Base-by-base conservation (phyloP, 1,140 invertebrate genomes). In the Hestina assimilis region DNA sequence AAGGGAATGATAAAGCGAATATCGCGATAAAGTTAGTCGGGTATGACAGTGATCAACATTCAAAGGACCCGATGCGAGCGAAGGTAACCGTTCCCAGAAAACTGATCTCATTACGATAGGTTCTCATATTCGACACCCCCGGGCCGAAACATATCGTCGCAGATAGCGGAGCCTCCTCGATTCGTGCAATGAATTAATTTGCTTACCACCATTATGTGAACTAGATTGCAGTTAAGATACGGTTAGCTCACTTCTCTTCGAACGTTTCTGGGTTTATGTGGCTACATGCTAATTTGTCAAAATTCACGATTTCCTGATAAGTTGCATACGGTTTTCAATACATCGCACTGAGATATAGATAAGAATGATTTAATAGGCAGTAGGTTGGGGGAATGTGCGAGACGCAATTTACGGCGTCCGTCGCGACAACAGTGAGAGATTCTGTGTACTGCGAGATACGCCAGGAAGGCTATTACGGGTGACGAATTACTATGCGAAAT, bases 121-220 rank as follows among this genome's bases (percentile, higher is more conserved):
- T 77, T 79, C 66, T 67, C 72, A 72, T 75, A 72, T 78, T 72
- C 60, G 66, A 59, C 66, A 67, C 68, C 79, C 73, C 51, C 24
- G 42, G 66, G 59, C 66, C 63, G 46, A 58, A 69, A 72, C 67
- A 73, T 82, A 79, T 75, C 73, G 63, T 50, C 29, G 63, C 48
- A 70, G 67, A 77, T 76, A 75, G 59, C 43, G 33, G 31, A 41
- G 46, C 59, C 57, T 47, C 47, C 59, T 66, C 53, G 66, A 60
- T 64, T 66, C 78, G 70, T 77, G 74, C 70, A 66, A 78, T 75
- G 79, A 86, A 86, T 83, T 83, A 80, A 84, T 81, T 78, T 78
- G 63, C 71, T 57, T 57, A 55, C 66, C 59, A 63, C 68, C 64
- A 75, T 76, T 79, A 81, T 76, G 66, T 73, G 64, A 66, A 77